These are phyloP conservation scores for Onthophagus taurus DNA, from an alignment of 1,140 invertebrate species.

Conservation along the genomic window DNA sequence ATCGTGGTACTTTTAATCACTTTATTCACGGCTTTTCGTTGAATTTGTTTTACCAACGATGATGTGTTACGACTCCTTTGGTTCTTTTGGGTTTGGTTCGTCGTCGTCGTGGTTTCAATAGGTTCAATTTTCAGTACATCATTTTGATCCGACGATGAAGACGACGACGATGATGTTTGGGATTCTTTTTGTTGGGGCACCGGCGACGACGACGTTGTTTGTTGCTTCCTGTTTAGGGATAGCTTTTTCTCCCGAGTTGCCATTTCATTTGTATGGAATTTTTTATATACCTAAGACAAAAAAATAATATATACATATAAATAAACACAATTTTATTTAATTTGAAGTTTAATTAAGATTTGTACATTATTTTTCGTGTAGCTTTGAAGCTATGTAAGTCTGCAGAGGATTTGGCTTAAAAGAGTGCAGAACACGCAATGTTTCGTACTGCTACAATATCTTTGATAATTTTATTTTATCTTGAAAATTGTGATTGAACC, in stretches of 20 bases:
- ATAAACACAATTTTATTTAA: not conserved
- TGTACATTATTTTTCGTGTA: not conserved
- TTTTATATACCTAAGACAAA: conserved; percentile 3
- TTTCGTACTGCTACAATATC: too few species aligned
- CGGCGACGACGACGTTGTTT: conserved; percentile 21
- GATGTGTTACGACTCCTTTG: conserved; percentile 16
- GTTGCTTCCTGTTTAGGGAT: conserved; percentile 26
- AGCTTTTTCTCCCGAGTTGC: conserved; percentile 36
- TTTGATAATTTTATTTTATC: too few species aligned
- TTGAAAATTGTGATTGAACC: too few species aligned
- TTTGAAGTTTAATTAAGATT: not conserved
- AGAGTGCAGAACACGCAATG: too few species aligned
- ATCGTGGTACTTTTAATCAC: conserved; percentile 19
- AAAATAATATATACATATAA: not conserved
- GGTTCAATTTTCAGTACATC: conserved; percentile 5
- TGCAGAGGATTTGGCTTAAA: too few species aligned
- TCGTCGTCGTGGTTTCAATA: conserved; percentile 13
- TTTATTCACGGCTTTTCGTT: conserved; percentile 21
- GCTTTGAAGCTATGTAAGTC: too few species aligned
- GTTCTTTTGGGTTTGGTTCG: too few species aligned
- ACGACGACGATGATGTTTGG: conserved; percentile 6
- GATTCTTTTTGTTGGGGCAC: conserved; percentile 17
- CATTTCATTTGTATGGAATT: conserved; percentile 32
- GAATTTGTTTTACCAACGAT: conserved; percentile 19
- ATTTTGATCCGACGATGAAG: conserved; percentile 2